Base-by-base conservation (phyloP, 2,888 invertebrate species). In the Nesidiocoris tenuis region DNA sequence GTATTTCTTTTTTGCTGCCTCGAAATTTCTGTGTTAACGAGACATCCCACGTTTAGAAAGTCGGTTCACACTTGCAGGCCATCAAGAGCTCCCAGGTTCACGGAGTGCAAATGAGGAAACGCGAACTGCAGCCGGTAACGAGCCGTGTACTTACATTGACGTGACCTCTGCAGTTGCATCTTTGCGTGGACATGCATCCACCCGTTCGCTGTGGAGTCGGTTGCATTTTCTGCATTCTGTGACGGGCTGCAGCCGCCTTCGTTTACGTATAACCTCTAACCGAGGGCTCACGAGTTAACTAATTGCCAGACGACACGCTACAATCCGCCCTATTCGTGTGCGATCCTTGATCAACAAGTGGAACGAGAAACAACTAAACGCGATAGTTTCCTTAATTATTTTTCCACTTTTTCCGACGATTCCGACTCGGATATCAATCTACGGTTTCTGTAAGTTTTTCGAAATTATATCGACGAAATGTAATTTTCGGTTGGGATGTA, bases 271-370 rank as follows among this genome's bases (percentile, higher is more conserved):
- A 39, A 39, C 3, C 39, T 3, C 12, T 12, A 3, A 39, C 3
- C 25, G 19, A 65, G 18, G 39, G 65, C 24, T 65, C 65, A 65
- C 65, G 65, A 65, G 39, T 39, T 25, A 65, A 65, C 65, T 65
- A 65, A 65, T 39, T 65, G 65, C 65, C 19, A 65, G 39, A 18
- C 39, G 17, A 18, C 65, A 65, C 65, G 65, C 65, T 39, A 65
- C 39, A 39, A 7, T 12, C 65, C 63, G 7, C 17, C 25, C 25
- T 9, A 7, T 64, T 64, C 64, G 18, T 5, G 17, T 64, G 12
- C 12, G 39, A 3, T 3, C 3, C 24, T 65, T 39, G 18, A 65
- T 39, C n/a, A 39, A 17, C 39, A 39, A 39, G 18, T 25, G 25
- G 12, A 39, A 12, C 39, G 39, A 39, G 5, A 3, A 39, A n/a